Evolutionary conservation across 2,113 vertebrate genomes (phyloP).

Genomic region (Naja naja): DNA sequence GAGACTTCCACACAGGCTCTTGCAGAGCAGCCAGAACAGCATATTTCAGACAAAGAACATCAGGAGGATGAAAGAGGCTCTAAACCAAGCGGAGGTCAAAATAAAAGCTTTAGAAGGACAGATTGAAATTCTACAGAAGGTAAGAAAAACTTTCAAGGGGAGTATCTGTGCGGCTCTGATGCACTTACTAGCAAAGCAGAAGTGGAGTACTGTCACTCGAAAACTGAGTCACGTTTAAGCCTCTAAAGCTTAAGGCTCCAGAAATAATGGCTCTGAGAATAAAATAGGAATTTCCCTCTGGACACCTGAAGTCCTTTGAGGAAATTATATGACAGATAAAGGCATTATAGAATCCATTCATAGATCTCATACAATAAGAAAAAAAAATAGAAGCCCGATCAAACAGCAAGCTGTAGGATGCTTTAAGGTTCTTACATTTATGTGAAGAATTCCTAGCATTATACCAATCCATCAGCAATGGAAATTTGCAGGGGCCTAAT

Average conservation of each 20-base stretch:
- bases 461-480: neutral
- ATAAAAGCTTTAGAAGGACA: constrained; percentile 81
- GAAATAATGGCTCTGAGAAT: neutral
- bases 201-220: neutral
- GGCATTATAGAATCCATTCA: neutral
- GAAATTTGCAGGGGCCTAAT: neutral
- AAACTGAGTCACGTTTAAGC: neutral
- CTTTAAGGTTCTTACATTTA: neutral
- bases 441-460: neutral
- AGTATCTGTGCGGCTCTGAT: neutral
- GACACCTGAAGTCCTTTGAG: neutral
- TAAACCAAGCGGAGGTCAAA: constrained; percentile 82
- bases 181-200: neutral
- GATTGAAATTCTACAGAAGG: constrained; percentile 86
- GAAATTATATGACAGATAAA: neutral
- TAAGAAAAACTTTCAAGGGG: constrained; percentile 43
- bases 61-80: constrained; percentile 81
- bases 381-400: neutral
- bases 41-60: constrained; percentile 84
- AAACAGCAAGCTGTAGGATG: neutral
- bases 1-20: constrained; percentile 79
- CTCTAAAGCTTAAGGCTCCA: neutral
- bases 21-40: constrained; percentile 82
- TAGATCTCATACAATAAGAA: neutral
- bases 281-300: neutral